Evolutionary conservation across 1,140 invertebrate genomes (phyloP).

Genomic region (Saxidomus purpurata): DNA sequence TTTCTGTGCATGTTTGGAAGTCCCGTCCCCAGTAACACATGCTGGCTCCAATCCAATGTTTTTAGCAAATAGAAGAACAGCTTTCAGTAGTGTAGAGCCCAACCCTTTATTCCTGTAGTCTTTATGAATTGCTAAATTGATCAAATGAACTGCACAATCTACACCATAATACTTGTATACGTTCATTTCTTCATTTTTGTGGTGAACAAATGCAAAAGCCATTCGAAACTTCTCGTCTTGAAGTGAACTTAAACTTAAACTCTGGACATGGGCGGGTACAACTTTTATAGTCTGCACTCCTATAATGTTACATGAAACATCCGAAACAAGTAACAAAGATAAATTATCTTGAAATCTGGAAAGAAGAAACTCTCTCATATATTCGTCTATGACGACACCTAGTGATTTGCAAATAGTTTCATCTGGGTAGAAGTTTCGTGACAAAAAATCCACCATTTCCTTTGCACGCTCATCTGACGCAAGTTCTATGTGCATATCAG

Average conservation of each 20-base stretch:
- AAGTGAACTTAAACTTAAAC: background rate
- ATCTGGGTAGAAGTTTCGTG: slow-evolving; percentile 9
- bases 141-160: background rate
- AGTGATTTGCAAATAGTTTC: background rate
- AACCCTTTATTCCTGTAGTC: slow-evolving; percentile 31
- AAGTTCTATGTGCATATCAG: slow-evolving; percentile 9
- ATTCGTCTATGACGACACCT: background rate
- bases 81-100: background rate
- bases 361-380: background rate
- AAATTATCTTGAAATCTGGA: background rate
- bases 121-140: background rate
- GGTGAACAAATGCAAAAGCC: background rate
- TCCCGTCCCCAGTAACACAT: slow-evolving; percentile 23
- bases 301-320: slow-evolving; percentile 15
- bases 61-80: slow-evolving; percentile 16
- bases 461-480: background rate
- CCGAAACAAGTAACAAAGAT: slow-evolving; percentile 16
- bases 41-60: background rate
- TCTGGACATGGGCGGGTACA: background rate
- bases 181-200: slow-evolving; percentile 35
- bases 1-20: slow-evolving; percentile 31
- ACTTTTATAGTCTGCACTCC: background rate
- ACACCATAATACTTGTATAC: slow-evolving; percentile 21
- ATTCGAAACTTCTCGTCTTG: background rate
- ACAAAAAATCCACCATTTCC: background rate